Percentiles rank a stretch among this genome's conserved stretches.
phyloP scores from a whole-genome alignment of 2,797 vertebrate genomes.

The Paguma larvata region DNA sequence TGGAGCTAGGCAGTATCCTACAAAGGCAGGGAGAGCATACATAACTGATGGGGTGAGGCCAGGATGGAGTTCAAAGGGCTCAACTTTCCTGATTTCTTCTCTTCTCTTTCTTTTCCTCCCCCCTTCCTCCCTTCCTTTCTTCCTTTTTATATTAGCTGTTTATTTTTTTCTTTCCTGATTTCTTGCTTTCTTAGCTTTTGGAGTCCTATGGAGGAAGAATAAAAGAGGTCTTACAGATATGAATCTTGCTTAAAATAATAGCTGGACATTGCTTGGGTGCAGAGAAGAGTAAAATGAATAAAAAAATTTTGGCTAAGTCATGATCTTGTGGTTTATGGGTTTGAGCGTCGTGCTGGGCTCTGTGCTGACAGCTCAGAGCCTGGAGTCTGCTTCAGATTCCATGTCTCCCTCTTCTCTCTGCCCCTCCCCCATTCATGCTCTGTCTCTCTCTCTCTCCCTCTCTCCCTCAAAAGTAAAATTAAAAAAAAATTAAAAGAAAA shows the following conservation, averaged over 20 bases:
- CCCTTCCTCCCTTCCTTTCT: accelerated
- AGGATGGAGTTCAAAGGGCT: conserved; percentile 52
- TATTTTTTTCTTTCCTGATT: conserved; percentile 56
- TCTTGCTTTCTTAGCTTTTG: conserved; percentile 68
- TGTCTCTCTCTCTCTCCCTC: too few relatives aligned
- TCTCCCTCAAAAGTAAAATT: too few relatives aligned
- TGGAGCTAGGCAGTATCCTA: background rate
- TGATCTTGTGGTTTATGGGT: too few relatives aligned
- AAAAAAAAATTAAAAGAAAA: too few relatives aligned
- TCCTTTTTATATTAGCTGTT: background rate
- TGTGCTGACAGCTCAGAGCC: too few relatives aligned
- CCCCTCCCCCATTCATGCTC: too few relatives aligned
- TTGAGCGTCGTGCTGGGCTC: too few relatives aligned
- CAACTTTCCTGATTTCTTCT: conserved; percentile 21
- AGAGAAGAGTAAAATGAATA: background rate
- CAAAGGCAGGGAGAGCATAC: background rate
- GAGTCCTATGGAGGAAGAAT: background rate
- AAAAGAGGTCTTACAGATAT: conserved; percentile 26
- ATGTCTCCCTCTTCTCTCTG: too few relatives aligned
- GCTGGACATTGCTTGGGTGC: background rate
- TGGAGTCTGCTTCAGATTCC: too few relatives aligned
- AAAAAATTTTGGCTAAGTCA: background rate
- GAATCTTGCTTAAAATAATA: conserved; percentile 49
- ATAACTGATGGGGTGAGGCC: background rate
- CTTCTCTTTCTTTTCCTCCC: background rate